Base-by-base conservation (phyloP, 1,140 invertebrate species). In the Chymomyza costata region DNA sequence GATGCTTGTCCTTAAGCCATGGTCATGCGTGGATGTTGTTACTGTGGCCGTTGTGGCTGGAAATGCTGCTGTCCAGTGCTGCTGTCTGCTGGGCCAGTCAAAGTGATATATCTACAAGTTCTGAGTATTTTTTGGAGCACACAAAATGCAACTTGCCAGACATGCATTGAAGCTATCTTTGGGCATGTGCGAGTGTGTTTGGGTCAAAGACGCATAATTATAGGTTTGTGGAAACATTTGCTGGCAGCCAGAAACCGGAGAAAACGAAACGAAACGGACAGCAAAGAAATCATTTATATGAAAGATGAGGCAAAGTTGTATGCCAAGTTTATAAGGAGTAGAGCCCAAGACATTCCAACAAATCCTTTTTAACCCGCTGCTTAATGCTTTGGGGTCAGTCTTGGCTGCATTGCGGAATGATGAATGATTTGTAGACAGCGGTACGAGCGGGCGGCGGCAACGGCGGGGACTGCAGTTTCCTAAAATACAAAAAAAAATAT, bases 341-440 rank as follows among this genome's bases (percentile, higher is more conserved):
- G 28, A 62, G 15, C n/a, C n/a, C n/a, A n/a, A n/a, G n/a, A n/a
- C n/a, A n/a, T n/a, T n/a, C n/a, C n/a, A n/a, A n/a, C 14, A 55
- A 49, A 38, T 37, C 35, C 17, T 54, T 51, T 62, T 51, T 38
- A 13, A 32, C 14, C 17, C 31, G 16, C 16, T 40, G 48, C n/a
- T 52, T 58, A 54, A 57, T 69, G 64, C 65, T 61, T 69, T 46
- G 16, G 34, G 58, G 57, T 61, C 56, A 64, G 50, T 35, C 18
- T 45, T 25, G 21, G 32, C 3, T 13, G 32, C 32, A n/a, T 47
- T 49, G 51, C 48, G 38, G 50, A 56, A 71, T 78, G 71, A 80
- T 71, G 71, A 67, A 78, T 78, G 73, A 78, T 80, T 71, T 78
- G 71, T 78, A 67, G 71, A 71, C 66, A 64, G 69, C 37, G 37